phyloP scores from a whole-genome alignment of 2,797 vertebrate species.

The Semaprochilodus insignis region DNA sequence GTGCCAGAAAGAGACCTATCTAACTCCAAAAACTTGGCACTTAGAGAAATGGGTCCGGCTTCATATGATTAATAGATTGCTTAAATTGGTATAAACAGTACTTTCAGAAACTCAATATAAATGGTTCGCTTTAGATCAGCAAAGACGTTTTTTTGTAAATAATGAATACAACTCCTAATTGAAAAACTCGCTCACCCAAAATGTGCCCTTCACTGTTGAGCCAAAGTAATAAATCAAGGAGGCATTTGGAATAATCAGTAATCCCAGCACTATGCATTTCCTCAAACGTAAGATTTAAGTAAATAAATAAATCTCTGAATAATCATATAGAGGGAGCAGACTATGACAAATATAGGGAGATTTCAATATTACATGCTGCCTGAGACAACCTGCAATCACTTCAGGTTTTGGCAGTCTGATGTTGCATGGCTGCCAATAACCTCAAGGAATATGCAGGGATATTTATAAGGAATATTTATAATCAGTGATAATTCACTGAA shows the following conservation, averaged over 20 bases:
- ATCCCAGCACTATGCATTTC: background rate
- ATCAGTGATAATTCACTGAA: no score
- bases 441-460: background rate
- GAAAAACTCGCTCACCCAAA: background rate
- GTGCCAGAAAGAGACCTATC: background rate
- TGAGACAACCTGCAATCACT: background rate
- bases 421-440: background rate
- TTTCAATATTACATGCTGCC: background rate
- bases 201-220: slow-evolving; percentile 2
- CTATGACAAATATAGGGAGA: background rate
- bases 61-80: background rate
- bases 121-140: background rate
- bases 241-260: background rate
- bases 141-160: background rate
- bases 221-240: background rate
- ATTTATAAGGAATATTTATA: background rate
- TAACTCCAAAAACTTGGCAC: background rate
- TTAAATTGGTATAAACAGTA: slow-evolving; percentile 8
- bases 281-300: background rate
- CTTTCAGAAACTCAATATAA: background rate
- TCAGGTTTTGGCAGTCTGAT: background rate
- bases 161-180: slow-evolving; percentile 14
- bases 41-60: background rate
- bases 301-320: background rate
- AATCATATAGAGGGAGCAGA: background rate